Evolutionary conservation across 64 coral and sea anemone species (phyloP).

Genomic region (Montipora foliosa): DNA sequence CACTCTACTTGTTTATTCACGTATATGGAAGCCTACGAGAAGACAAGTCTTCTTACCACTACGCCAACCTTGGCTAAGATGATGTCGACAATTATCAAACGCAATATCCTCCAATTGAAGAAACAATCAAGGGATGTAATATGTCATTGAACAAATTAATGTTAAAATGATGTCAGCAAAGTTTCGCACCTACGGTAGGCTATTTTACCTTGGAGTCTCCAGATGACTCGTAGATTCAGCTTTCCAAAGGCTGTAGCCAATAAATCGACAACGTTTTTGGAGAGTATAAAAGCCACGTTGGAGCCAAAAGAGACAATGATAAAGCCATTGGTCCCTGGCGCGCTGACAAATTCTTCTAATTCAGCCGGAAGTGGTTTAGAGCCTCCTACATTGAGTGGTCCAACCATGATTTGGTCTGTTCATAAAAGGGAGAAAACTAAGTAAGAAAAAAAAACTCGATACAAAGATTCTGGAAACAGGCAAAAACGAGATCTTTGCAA

Average conservation of each 20-base stretch:
- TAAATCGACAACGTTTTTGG: conserved; percentile 32
- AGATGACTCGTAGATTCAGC: conserved; percentile 59
- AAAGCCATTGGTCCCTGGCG: conserved; percentile 64
- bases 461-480: not conserved
- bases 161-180: too few species aligned
- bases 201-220: conserved; percentile 45
- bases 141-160: too few species aligned
- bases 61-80: too few species aligned
- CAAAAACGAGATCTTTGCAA: not conserved
- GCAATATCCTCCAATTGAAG: too few species aligned
- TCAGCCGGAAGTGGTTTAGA: conserved; percentile 68
- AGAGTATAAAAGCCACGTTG: conserved; percentile 23
- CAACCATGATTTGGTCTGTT: conserved; percentile 60
- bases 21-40: too few species aligned
- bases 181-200: too few species aligned
- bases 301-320: conserved; percentile 84
- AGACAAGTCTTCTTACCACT: too few species aligned
- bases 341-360: conserved; percentile 62
- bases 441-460: not conserved
- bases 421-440: not conserved
- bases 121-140: too few species aligned
- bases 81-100: too few species aligned
- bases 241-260: conserved; percentile 65
- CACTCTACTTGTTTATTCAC: too few species aligned
- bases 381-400: conserved; percentile 51